phyloP scores from a whole-genome alignment of 2,888 invertebrate species.

The Amblyjoppa fuscipennis region DNA sequence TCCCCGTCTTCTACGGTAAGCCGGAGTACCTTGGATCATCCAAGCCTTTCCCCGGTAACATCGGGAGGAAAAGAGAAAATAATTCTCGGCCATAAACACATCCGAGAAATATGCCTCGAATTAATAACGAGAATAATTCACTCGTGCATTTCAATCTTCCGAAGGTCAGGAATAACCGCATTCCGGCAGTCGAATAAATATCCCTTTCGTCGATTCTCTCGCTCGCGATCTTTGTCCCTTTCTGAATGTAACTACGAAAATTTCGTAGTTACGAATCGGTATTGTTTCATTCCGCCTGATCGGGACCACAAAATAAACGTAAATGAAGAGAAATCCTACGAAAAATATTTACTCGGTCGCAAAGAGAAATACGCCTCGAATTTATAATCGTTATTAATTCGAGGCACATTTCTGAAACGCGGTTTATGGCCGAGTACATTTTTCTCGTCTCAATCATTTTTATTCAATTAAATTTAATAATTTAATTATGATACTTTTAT shows the following conservation, averaged over 20 bases:
- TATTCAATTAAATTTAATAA: no score
- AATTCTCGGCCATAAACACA: neutral
- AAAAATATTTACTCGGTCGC: neutral
- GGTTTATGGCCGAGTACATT: no score
- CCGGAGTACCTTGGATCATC: conserved; percentile 36
- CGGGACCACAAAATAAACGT: neutral
- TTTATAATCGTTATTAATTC: conserved; percentile 8
- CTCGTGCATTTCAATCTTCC: conserved; percentile 25
- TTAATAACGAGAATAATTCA: conserved; percentile 41
- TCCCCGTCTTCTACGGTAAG: conserved; percentile 29
- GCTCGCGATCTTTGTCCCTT: conserved; percentile 17
- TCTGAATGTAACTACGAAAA: conserved; percentile 58
- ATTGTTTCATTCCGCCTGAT: conserved; percentile 41
- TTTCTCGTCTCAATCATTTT: no score
- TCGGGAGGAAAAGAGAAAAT: conserved; percentile 24
- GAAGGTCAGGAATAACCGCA: conserved; percentile 45
- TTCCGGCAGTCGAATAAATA: conserved; percentile 42
- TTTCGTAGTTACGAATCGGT: conserved; percentile 16
- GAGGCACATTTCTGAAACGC: neutral
- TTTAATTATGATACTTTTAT: no score
- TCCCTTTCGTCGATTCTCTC: neutral
- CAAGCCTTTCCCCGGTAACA: conserved; percentile 1
- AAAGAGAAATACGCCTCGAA: conserved; percentile 11
- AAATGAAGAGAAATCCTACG: no score
- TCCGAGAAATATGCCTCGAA: conserved; percentile 1